A percentile compares a stretch with the other conserved stretches of the same genome.
These are phyloP conservation scores for Labeo calbasu DNA, from an alignment of 2,797 vertebrate species.

Conservation along the genomic window DNA sequence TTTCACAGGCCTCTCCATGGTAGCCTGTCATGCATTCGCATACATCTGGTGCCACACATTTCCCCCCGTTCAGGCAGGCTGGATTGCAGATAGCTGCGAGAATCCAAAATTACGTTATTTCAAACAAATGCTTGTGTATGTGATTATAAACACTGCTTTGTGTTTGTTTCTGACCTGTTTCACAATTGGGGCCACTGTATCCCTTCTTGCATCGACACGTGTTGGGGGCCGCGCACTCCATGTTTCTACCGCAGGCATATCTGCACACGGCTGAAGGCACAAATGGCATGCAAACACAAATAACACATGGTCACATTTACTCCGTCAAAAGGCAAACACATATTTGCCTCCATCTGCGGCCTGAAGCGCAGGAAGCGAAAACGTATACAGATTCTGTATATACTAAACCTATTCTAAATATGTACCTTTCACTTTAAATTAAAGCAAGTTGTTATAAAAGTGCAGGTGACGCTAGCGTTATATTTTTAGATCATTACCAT, in stretches of 20 bases:
- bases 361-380: not conserved
- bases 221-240: slow-evolving; percentile 77
- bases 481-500: slow-evolving; percentile 31
- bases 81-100: slow-evolving; percentile 71
- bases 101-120: slow-evolving; percentile 1
- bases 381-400: not conserved
- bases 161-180: slow-evolving; percentile 66
- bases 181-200: slow-evolving; percentile 70
- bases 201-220: slow-evolving; percentile 77
- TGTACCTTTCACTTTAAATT: not conserved
- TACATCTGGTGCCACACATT: slow-evolving; percentile 64
- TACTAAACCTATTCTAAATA: not conserved
- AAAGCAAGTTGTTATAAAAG: slow-evolving; percentile 2
- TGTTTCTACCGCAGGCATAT: slow-evolving; percentile 74
- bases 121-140: not conserved
- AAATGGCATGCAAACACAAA: slow-evolving; percentile 51
- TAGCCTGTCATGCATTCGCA: slow-evolving; percentile 73
- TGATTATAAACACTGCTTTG: not conserved
- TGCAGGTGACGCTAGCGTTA: not conserved
- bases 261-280: slow-evolving; percentile 74
- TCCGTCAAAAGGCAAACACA: not conserved
- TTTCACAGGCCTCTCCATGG: slow-evolving; percentile 72
- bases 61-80: slow-evolving; percentile 64
- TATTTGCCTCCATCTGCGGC: slow-evolving; percentile 1
- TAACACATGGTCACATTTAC: slow-evolving; percentile 27